Conservation (phyloP, 2,888 invertebrate genomes). For the Agonopterix subpropinquella region DNA sequence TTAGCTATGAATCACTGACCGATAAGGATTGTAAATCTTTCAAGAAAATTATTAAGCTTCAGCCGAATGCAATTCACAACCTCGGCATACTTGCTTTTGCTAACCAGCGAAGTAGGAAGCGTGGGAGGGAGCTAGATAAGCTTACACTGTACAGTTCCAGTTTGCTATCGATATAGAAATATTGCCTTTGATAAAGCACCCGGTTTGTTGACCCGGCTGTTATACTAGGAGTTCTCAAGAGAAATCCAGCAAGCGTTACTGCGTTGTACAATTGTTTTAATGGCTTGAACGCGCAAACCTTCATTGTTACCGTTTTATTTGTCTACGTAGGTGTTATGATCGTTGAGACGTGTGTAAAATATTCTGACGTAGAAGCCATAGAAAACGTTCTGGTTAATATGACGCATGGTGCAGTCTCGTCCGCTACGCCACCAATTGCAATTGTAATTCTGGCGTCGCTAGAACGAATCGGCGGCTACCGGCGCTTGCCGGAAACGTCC, state of each 20-base stretch:
- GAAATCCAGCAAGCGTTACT: background rate
- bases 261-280: background rate
- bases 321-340: background rate
- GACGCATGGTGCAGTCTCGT: constrained; percentile 52
- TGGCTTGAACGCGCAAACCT: background rate
- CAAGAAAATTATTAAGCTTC: background rate
- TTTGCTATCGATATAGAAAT: constrained; percentile 41
- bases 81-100: background rate
- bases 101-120: constrained; percentile 33
- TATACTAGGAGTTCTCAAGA: constrained; percentile 5
- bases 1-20: too few relatives aligned
- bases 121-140: constrained; percentile 52
- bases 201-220: constrained; percentile 39
- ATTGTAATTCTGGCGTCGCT: constrained; percentile 56
- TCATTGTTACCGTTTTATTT: background rate
- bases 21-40: background rate
- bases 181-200: constrained; percentile 43
- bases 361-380: constrained; percentile 28
- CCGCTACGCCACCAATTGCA: constrained; percentile 45
- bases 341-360: background rate
- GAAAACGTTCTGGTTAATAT: constrained; percentile 28
- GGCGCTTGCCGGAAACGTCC: constrained; percentile 58
- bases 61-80: background rate
- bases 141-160: constrained; percentile 36
- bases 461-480: constrained; percentile 51